These are phyloP conservation scores for Tipula vernalis DNA, from an alignment of 2,888 invertebrate genomes.

Conservation along the genomic window DNA sequence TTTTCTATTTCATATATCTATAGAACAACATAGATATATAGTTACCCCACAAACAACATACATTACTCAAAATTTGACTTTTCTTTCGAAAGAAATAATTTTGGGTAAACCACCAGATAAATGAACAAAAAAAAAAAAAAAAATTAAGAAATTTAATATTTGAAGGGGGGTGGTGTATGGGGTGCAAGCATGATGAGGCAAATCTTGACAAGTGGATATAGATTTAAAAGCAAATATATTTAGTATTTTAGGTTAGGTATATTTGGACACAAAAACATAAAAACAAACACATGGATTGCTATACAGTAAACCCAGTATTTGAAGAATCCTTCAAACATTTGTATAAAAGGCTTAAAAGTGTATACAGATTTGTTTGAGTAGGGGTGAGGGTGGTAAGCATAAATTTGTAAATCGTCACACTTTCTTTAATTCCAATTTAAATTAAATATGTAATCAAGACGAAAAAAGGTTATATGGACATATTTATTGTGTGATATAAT, in stretches of 20 bases:
- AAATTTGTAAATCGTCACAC: slow-evolving; percentile 4
- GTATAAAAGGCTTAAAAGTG: neutral
- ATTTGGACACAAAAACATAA: neutral
- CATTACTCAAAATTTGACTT: neutral
- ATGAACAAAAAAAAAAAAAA: neutral
- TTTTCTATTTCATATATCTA: neutral
- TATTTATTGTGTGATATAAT: neutral
- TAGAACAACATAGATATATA: neutral
- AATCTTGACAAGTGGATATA: neutral
- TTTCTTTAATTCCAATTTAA: slow-evolving; percentile 4
- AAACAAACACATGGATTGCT: neutral
- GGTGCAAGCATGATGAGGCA: neutral
- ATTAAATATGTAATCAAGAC: neutral
- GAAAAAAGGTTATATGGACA: neutral
- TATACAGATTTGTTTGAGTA: neutral
- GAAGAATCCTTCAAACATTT: neutral
- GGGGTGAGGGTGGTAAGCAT: neutral
- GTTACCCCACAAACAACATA: neutral
- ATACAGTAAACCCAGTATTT: too few relatives aligned
- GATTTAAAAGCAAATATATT: neutral
- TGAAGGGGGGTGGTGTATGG: neutral
- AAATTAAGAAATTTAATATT: neutral
- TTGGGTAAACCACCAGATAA: neutral
- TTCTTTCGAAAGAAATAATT: slow-evolving; percentile 1
- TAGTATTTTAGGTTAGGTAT: neutral